Evolutionary conservation across 2,797 vertebrate species (phyloP).

Genomic region (Neopelma chrysocephalum): DNA sequence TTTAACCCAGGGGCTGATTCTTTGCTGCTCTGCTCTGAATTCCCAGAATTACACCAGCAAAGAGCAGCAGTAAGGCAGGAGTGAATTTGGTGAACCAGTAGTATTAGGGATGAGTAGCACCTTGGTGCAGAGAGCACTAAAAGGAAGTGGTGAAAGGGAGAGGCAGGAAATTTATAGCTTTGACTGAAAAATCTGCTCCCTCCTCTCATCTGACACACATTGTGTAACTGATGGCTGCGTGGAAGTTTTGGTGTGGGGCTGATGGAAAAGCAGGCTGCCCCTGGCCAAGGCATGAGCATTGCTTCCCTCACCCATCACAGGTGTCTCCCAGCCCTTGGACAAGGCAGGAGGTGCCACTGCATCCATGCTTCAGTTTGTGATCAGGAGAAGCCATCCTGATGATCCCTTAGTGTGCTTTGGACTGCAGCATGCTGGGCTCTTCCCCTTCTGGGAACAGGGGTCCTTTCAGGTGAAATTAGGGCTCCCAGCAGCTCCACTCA

Average conservation of each 20-base stretch:
- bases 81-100: not conserved
- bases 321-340: not conserved
- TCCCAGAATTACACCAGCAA: not conserved
- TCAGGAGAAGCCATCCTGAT: not conserved
- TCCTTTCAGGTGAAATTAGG: not conserved
- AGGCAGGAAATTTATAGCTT: not conserved
- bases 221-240: not conserved
- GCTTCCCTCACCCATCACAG: not conserved
- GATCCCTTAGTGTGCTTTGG: not conserved
- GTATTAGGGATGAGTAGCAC: not conserved
- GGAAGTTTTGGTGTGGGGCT: not conserved
- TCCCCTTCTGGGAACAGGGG: accelerated
- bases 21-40: not conserved
- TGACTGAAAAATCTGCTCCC: not conserved
- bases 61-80: not conserved
- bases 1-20: not conserved
- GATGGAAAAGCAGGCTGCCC: not conserved
- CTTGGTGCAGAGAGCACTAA: not conserved
- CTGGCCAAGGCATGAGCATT: not conserved
- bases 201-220: no score
- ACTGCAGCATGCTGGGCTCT: not conserved
- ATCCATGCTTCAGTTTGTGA: not conserved
- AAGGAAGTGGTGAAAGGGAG: not conserved
- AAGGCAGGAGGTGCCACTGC: not conserved
- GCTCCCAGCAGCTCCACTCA: not conserved